These are phyloP conservation scores for Hylaeus volcanicus DNA, from an alignment of 1,140 invertebrate genomes.

Conservation along the genomic window DNA sequence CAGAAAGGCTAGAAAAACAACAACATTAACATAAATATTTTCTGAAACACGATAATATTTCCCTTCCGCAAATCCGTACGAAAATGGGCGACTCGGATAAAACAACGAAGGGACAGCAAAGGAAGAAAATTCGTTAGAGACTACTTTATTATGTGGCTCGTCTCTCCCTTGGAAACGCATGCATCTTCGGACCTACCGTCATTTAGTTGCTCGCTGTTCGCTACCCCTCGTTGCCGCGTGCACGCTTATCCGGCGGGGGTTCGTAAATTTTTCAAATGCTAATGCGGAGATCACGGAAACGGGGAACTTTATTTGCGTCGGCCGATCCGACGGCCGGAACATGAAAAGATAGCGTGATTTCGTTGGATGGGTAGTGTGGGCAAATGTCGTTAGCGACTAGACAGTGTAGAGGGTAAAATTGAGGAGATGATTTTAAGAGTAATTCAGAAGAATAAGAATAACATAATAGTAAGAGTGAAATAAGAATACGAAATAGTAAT, in stretches of 20 bases:
- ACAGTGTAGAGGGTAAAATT: no score
- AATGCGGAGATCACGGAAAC: conserved; percentile 29
- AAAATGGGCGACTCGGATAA: conserved; percentile 6
- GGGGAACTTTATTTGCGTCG: conserved; percentile 4
- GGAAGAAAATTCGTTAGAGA: background rate
- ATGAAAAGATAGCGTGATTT: background rate
- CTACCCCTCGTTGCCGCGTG: no score
- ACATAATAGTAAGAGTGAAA: no score
- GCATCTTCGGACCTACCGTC: background rate
- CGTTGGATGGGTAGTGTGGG: background rate
- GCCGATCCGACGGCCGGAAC: conserved; percentile 6
- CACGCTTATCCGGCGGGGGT: background rate
- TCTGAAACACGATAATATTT: no score
- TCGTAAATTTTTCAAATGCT: conserved; percentile 35
- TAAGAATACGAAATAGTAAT: no score
- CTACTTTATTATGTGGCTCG: background rate
- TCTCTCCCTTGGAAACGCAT: conserved; percentile 12
- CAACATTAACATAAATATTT: no score
- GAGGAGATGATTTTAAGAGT: no score
- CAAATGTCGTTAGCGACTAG: no score
- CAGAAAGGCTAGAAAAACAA: no score
- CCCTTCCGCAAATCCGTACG: conserved; percentile 18
- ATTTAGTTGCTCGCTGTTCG: background rate
- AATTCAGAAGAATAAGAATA: no score
- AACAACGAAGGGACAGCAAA: conserved; percentile 23